Percentiles rank a stretch among this genome's conserved stretches.
Conservation (phyloP, 2,113 vertebrate genomes). For the Zosterops pallidus region DNA sequence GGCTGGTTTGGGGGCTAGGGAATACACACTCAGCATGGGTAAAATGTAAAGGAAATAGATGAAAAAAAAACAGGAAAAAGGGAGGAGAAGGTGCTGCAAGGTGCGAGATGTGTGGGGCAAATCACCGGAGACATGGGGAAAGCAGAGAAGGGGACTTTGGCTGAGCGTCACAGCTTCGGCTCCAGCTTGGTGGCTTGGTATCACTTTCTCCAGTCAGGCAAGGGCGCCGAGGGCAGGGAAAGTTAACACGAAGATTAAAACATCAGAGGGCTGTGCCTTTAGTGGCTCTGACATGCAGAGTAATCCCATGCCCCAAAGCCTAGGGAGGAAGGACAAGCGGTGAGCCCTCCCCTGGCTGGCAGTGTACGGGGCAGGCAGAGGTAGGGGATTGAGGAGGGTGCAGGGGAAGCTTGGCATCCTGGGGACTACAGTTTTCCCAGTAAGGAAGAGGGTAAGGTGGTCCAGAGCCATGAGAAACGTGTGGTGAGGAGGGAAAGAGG, state of each 20-base stretch:
- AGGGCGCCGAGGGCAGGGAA: constrained; percentile 64
- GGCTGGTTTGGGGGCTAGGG: background rate
- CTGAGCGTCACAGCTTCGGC: background rate
- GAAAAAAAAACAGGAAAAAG: background rate
- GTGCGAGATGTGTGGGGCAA: background rate
- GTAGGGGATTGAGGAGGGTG: background rate
- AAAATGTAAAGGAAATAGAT: background rate
- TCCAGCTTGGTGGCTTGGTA: constrained; percentile 23
- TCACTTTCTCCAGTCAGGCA: constrained; percentile 63
- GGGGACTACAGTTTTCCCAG: accelerated
- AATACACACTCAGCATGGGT: background rate
- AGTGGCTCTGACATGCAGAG: constrained; percentile 72
- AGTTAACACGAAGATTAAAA: constrained; percentile 75
- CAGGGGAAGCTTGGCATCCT: background rate
- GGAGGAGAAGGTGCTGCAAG: background rate
- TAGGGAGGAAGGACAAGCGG: constrained; percentile 28
- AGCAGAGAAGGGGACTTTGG: background rate
- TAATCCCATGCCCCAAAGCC: constrained; percentile 72
- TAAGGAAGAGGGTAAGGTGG: background rate
- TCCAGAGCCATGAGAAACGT: accelerated
- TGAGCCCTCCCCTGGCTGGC: constrained; percentile 38
- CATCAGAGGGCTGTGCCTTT: constrained; percentile 73
- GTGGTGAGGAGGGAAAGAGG: background rate
- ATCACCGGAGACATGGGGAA: accelerated
- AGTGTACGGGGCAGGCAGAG: constrained; percentile 21